Conservation (phyloP, 2,888 invertebrate species). For the Tortrix viridana region DNA sequence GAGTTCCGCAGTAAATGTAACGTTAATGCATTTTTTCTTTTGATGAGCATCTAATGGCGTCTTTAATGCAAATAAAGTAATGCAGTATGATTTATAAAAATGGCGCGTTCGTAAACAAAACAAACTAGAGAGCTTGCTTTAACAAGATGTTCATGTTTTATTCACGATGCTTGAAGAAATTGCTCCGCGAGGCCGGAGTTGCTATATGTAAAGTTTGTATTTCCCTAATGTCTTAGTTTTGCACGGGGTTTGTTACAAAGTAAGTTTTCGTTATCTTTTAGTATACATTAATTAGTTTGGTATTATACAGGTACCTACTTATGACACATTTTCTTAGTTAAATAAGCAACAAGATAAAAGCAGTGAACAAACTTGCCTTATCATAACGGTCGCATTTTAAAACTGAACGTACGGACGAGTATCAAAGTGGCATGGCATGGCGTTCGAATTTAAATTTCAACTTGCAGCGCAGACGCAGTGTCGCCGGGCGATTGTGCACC, state of each 20-base stretch:
- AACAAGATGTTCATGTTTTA: conserved; percentile 50
- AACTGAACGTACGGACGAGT: neutral
- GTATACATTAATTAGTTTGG: no score
- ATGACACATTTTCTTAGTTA: neutral
- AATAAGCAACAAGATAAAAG: conserved; percentile 5
- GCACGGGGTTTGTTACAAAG: conserved; percentile 41
- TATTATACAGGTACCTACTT: no score
- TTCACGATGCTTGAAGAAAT: conserved; percentile 45
- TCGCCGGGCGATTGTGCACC: conserved; percentile 27
- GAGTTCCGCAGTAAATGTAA: neutral
- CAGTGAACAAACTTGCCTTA: neutral
- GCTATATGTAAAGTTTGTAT: conserved; percentile 9
- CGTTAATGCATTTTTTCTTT: neutral
- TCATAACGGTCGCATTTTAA: conserved; percentile 25
- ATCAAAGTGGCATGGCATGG: neutral
- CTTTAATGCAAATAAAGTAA: conserved; percentile 9
- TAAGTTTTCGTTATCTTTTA: no score
- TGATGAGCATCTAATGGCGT: conserved; percentile 1
- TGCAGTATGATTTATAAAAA: conserved; percentile 15
- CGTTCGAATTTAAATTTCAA: conserved; percentile 22
- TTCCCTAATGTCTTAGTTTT: conserved; percentile 38
- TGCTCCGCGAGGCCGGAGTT: conserved; percentile 16
- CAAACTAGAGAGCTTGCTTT: conserved; percentile 45
- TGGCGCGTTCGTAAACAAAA: conserved; percentile 3
- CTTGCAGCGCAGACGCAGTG: conserved; percentile 45